Evolutionary conservation across 2,888 invertebrate species (phyloP).

Genomic region (Trimorus sp.): DNA sequence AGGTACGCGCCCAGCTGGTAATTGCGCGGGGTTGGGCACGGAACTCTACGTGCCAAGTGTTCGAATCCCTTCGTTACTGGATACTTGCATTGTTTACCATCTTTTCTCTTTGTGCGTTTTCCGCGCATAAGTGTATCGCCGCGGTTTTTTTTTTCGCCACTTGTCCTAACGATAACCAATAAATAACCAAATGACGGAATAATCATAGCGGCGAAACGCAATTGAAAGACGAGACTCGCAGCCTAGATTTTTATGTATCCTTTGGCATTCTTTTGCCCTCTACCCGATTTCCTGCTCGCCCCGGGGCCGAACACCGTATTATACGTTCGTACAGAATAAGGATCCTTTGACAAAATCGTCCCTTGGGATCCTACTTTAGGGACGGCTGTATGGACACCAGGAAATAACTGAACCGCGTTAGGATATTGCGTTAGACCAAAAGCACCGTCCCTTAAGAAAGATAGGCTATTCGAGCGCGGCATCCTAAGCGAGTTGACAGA

Average conservation of each 20-base stretch:
- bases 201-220: conserved; percentile 14
- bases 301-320: conserved; percentile 78
- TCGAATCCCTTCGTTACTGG: conserved; percentile 75
- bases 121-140: too few relatives aligned
- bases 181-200: neutral
- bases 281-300: conserved; percentile 78
- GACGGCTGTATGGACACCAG: conserved; percentile 78
- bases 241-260: conserved; percentile 57
- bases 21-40: conserved; percentile 78
- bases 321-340: conserved; percentile 81
- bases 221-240: conserved; percentile 44
- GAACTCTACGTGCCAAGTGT: conserved; percentile 80
- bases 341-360: conserved; percentile 82
- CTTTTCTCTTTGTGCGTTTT: conserved; percentile 62
- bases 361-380: conserved; percentile 78
- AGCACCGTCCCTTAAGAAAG: conserved; percentile 51
- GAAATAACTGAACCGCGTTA: conserved; percentile 81
- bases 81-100: conserved; percentile 76
- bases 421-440: conserved; percentile 80
- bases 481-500: conserved; percentile 37
- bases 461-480: conserved; percentile 32
- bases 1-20: conserved; percentile 79
- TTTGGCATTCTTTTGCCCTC: conserved; percentile 68
- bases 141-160: neutral
- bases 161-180: neutral